These are phyloP conservation scores for Physocephala rufipes DNA, from an alignment of 2,888 invertebrate species.

Conservation along the genomic window DNA sequence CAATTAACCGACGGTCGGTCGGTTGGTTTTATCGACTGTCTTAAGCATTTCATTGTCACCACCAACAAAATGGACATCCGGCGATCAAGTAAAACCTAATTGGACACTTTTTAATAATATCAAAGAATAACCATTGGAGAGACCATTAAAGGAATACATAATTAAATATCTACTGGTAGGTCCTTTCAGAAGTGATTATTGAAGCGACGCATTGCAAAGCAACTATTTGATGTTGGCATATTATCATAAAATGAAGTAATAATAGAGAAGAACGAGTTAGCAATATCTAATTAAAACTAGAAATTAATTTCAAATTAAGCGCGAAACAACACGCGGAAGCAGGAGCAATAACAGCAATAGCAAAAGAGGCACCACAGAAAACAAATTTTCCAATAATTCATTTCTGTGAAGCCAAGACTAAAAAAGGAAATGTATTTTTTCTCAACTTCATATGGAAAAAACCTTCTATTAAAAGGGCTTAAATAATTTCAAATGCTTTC, in stretches of 20 bases:
- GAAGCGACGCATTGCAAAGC: too few relatives aligned
- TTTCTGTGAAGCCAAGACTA: not conserved
- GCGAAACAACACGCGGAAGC: too few relatives aligned
- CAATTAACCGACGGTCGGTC: too few relatives aligned
- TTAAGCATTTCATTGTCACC: too few relatives aligned
- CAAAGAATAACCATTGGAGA: not conserved
- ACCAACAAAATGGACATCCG: not conserved
- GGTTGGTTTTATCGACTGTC: too few relatives aligned
- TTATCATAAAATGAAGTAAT: constrained; percentile 31
- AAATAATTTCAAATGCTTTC: too few relatives aligned
- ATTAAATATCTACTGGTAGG: not conserved
- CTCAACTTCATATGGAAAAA: too few relatives aligned
- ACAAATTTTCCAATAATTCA: not conserved
- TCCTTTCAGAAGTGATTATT: not conserved
- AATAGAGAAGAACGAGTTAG: constrained; percentile 27
- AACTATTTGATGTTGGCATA: not conserved
- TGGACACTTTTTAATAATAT: too few relatives aligned
- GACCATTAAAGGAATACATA: not conserved
- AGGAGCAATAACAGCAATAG: too few relatives aligned
- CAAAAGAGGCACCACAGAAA: not conserved
- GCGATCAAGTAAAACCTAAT: too few relatives aligned
- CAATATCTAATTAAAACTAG: constrained; percentile 32
- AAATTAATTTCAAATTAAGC: constrained; percentile 23
- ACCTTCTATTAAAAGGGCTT: too few relatives aligned
- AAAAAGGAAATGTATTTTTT: too few relatives aligned